These are phyloP conservation scores for Amphipyra berbera DNA, from an alignment of 2,888 invertebrate genomes.

Conservation along the genomic window DNA sequence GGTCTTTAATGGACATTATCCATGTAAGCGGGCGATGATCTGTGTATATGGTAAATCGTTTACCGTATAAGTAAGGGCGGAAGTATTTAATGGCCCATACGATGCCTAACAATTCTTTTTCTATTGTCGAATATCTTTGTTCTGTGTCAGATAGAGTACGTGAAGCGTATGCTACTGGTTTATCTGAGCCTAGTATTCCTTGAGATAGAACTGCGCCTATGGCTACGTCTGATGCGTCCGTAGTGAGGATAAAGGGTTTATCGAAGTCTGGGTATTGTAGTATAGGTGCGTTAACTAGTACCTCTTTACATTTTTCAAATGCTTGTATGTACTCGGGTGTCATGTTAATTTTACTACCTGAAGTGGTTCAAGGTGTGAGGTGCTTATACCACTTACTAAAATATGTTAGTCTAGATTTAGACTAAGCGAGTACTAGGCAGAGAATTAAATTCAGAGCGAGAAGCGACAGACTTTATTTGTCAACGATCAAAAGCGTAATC, in stretches of 20 bases:
- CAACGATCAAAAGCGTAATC: no score
- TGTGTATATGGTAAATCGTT: constrained; percentile 69
- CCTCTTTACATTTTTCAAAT: constrained; percentile 60
- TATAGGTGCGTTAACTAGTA: constrained; percentile 63
- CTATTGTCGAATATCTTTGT: constrained; percentile 57
- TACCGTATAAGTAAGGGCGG: constrained; percentile 69
- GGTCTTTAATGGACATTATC: constrained; percentile 71
- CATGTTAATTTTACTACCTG: constrained; percentile 28
- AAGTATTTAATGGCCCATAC: constrained; percentile 70
- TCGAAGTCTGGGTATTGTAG: constrained; percentile 70
- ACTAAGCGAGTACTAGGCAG: no score
- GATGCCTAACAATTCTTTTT: constrained; percentile 70
- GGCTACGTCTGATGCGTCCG: constrained; percentile 60
- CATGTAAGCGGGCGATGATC: constrained; percentile 73
- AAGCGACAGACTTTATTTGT: no score
- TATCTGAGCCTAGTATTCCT: constrained; percentile 56
- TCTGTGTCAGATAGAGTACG: constrained; percentile 57
- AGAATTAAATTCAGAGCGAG: no score
- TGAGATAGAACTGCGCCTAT: constrained; percentile 62
- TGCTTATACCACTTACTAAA: no score
- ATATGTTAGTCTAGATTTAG: no score
- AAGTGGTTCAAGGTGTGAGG: no score
- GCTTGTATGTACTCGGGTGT: constrained; percentile 39
- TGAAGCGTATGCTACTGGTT: constrained; percentile 58
- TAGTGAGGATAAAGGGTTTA: constrained; percentile 58